Evolutionary conservation across 2,797 vertebrate species (phyloP), one percentile per base, ranked within the genome.

Genomic region (Cyprinodon diabolis): DNA sequence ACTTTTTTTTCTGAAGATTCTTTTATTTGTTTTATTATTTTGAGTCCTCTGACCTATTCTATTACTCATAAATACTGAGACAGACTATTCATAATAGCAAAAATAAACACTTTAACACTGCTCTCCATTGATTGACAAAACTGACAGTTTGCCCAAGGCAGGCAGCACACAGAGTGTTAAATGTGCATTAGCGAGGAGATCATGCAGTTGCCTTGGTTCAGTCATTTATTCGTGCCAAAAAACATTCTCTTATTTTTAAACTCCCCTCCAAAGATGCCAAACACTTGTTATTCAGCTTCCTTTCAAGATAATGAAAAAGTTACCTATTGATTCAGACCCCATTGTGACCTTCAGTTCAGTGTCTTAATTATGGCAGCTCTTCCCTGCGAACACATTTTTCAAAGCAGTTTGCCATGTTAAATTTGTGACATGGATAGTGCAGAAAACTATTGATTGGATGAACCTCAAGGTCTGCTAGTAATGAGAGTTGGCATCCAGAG

Each of bases 1-100:
- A 71, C 45, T 65, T 60, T 66, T 72, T 70, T 75, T 71, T 74
- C 74, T 80, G 74, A 86, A 78, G 83, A 65, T 66, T 66, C 5
- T 19, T 60, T 19, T 74, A 79, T 82, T 71, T 11, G 23, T 66
- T 66, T 54, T 81, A 74, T 76, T 74, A 86, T 76, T 80, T 68
- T 8, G 8, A 68, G 12, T 51, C 9, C 25, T 52, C 30, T 30
- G 3, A 35, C 1, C 2, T 21, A 21, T 49, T 19, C 82, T 48
- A 78, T 48, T 82, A 65, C 62, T 40, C 30, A 48, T 48, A 56
- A 21, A 23, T 3, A 68, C 21, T 40, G 13, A 43, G 25, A 48
- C 73, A 40, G 40, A 76, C 82, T 49, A 78, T 67, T 68, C 71
- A 51, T 35, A 70, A 65, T 19, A 60, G 48, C 11, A 45, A 54